Evolutionary conservation across 1,140 invertebrate genomes (phyloP).

Genomic region (Brachionus angularis): DNA sequence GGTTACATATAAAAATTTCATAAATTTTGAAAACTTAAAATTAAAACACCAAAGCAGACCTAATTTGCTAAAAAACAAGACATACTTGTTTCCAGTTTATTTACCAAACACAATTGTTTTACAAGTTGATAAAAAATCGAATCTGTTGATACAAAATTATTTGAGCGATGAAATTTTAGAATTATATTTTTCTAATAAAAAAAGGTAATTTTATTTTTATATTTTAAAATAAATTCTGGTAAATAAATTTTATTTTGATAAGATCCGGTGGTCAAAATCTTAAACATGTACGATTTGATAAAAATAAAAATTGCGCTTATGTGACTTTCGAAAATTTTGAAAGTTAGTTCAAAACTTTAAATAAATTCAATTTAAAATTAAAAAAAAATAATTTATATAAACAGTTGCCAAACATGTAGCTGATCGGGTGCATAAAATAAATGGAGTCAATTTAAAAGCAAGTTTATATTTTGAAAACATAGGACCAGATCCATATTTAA

Average conservation of each 20-base stretch:
- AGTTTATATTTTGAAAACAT: conserved; percentile 19
- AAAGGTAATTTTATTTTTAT: not conserved
- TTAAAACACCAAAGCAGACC: conserved; percentile 7
- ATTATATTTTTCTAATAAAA: conserved; percentile 40
- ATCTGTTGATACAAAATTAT: not conserved
- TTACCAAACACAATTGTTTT: conserved; percentile 24
- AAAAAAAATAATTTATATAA: not conserved
- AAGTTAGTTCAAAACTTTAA: not conserved
- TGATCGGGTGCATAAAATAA: not conserved
- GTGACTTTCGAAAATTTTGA: conserved; percentile 26
- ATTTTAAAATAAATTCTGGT: conserved; percentile 6
- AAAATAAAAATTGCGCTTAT: conserved; percentile 1
- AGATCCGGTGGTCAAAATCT: conserved; percentile 31
- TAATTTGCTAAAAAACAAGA: conserved; percentile 13
- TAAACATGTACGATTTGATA: not conserved
- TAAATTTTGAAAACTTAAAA: conserved; percentile 38
- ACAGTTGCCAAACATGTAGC: conserved; percentile 6
- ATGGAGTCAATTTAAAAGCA: not conserved
- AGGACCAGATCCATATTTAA: conserved; percentile 14
- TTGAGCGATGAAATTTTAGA: conserved; percentile 5
- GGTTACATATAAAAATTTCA: conserved; percentile 35
- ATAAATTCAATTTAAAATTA: not conserved
- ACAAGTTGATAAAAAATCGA: not conserved
- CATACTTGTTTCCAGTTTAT: conserved; percentile 2
- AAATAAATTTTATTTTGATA: not conserved